phyloP scores from a whole-genome alignment of 2,113 vertebrate species.

The Brevimyrus niger region DNA sequence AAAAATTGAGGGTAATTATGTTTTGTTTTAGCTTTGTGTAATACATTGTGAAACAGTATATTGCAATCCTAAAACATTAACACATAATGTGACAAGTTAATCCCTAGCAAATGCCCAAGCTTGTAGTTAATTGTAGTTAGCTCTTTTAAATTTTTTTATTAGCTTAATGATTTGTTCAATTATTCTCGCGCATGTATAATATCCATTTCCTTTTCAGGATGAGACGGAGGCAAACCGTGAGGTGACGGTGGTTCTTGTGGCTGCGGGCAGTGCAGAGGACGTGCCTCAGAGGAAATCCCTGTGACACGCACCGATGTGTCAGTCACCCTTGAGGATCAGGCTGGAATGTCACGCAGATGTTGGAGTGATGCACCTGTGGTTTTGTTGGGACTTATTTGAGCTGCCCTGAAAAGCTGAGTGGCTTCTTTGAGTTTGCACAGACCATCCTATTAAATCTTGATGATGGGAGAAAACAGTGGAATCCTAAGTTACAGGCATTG shows the following conservation, averaged over 20 bases:
- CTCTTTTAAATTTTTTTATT: not conserved
- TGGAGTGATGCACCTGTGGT: not conserved
- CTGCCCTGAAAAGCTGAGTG: constrained; percentile 20
- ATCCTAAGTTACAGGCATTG: not conserved
- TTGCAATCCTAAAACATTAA: not conserved
- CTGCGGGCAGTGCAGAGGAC: constrained; percentile 9
- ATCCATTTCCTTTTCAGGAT: not conserved
- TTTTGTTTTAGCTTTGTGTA: not conserved
- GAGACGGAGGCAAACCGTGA: not conserved
- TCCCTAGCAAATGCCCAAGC: not conserved
- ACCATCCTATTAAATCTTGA: constrained; percentile 13
- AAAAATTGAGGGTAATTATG: not conserved
- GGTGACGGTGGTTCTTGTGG: constrained; percentile 13
- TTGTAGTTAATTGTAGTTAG: not conserved
- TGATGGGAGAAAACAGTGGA: not conserved
- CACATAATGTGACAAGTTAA: not conserved
- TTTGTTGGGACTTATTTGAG: constrained; percentile 8
- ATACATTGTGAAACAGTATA: not conserved
- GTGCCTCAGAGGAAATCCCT: constrained; percentile 13
- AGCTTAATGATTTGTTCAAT: not conserved
- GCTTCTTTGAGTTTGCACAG: constrained; percentile 24
- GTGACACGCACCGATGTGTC: not conserved
- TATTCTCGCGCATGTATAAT: not conserved
- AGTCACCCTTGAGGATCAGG: constrained; percentile 11
- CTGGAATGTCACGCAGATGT: constrained; percentile 22